Base-by-base conservation (phyloP, 2,797 vertebrate genomes). In the Helostoma temminkii region DNA sequence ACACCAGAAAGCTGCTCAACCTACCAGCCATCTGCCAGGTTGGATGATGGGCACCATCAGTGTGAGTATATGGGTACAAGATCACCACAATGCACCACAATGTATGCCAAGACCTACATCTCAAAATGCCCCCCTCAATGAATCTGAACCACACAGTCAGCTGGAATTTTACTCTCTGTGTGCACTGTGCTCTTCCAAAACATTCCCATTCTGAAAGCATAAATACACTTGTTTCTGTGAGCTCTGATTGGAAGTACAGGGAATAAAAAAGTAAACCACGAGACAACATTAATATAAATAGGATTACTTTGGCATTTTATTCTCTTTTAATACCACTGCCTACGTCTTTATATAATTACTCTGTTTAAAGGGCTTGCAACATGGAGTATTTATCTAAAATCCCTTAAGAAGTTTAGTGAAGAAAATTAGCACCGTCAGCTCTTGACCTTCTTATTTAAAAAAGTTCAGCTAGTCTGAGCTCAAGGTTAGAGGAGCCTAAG, bases 1-100 rank as follows among this genome's bases (percentile, higher is more conserved):
- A 93, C 91, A 94, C 90, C 91, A 92, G 91, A 93, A 94, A 93
- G 88, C 82, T 92, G 93, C 92, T 92, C 68, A 57, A 85, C 83
- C 90, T 84, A 79, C 48, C 81, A 84, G 88, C 93, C 93, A 94
- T 94, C 93, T 94, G 93, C 88, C 89, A 87, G 83, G 80, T 80
- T 89, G 86, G 84, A 89, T 88, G 86, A 91, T 73, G 80, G 84
- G 87, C 88, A 88, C 76, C 83, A 70, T 84, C 88, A 78, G 83
- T 58, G 71, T 76, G 87, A 82, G 80, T 87, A 80, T 82, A 74
- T 80, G 87, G 75, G 62, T 82, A 87, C 80, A 72, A 80, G 84
- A 77, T 86, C 86, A 81, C 81, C 47, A 14, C 10, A 26, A 66
- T 53, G 60, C 63, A 58, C 73, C 32, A n/a, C n/a, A n/a, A n/a